Evolutionary conservation across 2,113 vertebrate species (phyloP).

Genomic region (Podocnemis expansa): DNA sequence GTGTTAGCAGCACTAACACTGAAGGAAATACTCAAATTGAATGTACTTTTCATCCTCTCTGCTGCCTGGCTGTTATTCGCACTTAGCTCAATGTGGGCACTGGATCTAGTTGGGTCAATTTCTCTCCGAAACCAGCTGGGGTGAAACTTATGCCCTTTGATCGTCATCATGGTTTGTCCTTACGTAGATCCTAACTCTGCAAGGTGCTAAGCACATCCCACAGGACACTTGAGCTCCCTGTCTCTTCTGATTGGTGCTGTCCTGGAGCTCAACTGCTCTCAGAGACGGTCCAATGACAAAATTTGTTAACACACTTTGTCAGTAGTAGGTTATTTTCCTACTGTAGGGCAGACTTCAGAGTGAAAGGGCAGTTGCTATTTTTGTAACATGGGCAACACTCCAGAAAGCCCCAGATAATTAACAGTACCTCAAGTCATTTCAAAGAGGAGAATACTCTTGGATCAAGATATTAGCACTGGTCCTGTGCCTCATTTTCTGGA

Average conservation of each 20-base stretch:
- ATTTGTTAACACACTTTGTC: accelerated
- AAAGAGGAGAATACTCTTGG: not conserved
- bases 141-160: not conserved
- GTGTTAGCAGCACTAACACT: accelerated
- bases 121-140: not conserved
- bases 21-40: not conserved
- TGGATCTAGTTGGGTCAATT: no score
- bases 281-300: not conserved
- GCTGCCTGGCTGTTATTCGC: accelerated
- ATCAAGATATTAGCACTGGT: not conserved
- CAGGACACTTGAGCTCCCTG: not conserved
- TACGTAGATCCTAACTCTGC: accelerated
- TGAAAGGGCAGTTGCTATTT: not conserved
- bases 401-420: not conserved
- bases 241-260: not conserved
- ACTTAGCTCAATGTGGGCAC: accelerated
- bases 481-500: not conserved
- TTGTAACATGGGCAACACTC: not conserved
- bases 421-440: not conserved
- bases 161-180: not conserved
- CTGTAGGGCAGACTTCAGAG: not conserved
- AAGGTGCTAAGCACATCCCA: not conserved
- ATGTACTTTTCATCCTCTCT: not conserved
- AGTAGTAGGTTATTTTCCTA: no score
- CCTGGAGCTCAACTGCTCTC: accelerated